Base-by-base conservation (phyloP, 2,797 vertebrate species). In the Poecilia gillii region DNA sequence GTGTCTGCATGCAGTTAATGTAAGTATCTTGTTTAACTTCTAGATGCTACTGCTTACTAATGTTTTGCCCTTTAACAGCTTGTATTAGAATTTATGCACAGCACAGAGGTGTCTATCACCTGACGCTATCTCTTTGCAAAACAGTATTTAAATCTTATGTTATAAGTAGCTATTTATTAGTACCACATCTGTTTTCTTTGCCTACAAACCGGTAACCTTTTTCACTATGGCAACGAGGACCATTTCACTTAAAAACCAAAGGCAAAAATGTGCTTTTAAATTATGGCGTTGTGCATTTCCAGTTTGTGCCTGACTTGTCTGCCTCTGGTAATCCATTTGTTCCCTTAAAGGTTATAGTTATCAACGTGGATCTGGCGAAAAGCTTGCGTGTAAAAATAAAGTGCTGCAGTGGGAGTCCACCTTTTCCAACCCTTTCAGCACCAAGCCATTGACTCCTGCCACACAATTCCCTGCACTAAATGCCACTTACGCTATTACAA, bases 401-500 rank as follows among this genome's bases (percentile, higher is more conserved):
- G 94, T 95, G 93, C 92, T 90, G 90, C 89, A 84, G 87, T 81
- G 84, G 89, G 84, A 91, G 89, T 78, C 91, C 92, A 94, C 94
- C 94, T 95, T 92, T 88, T 86, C 89, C 85, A 91, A 90, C 93
- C 92, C 93, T 93, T 92, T 93, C 92, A 92, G 93, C 93, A 90
- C 92, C 92, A 84, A 89, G 88, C 93, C 92, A 93, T 95, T 94
- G 95, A 96, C 95, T 95, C 91, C 85, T 88, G 92, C 92, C 93
- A 91, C 91, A 92, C 88, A 87, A 94, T 92, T 93, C 93, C 88
- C 84, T 88, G 90, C 93, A 93, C 94, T 95, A 96, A 96, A 96
- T 95, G 93, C 94, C 95, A 96, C 94, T 96, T 95, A 95, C 94
- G 94, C 95, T 95, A 96, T 96, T 96, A 95, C 93, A 95, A 93